Evolutionary conservation across 2,888 invertebrate genomes (phyloP), one percentile per base, ranked within the genome.

Genomic region (Crocallis elinguaria): DNA sequence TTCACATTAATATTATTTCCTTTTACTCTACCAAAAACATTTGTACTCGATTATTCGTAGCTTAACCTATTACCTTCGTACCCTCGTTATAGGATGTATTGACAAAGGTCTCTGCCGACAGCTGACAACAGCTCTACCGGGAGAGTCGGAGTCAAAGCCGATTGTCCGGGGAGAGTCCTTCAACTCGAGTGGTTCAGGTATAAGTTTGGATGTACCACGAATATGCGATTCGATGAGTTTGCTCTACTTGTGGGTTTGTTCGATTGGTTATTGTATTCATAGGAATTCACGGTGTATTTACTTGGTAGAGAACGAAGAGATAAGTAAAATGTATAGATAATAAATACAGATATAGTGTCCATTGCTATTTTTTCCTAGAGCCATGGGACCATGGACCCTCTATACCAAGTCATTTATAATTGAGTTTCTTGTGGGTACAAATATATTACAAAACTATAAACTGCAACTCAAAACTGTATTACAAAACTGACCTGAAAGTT

Each of bases 121-220:
- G 42, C 32, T 21, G 42, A 42, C 42, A 32, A 7, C 32, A 13
- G 30, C 30, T 25, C 43, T 35, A 16, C 41, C 33, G 43, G 43
- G 42, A 33, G 25, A 13, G 9, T 23, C 32, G n/a, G 29, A 23
- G n/a, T 30, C 29, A 30, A 30, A 30, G 29, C n/a, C 27, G 27
- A 27, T 32, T n/a, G 14, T 14, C 14, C 8, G 14, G 32, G 12
- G 30, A 30, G 33, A 33, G n/a, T 9, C 33, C 16, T 9, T n/a
- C 17, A 5, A 33, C 33, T 17, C 33, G 14, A 32, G 14, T 33
- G 33, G n/a, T 17, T 33, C 17, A n/a, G 33, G 16, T 16, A n/a
- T n/a, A 17, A 17, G 33, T 35, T 33, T n/a, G 11, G 13, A 32
- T 21, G 32, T 30, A 3, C 14, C 14, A 16, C 14, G 42, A 43